Conservation (phyloP, 64 coral and sea anemone genomes). For the Pocillopora damicornis region DNA sequence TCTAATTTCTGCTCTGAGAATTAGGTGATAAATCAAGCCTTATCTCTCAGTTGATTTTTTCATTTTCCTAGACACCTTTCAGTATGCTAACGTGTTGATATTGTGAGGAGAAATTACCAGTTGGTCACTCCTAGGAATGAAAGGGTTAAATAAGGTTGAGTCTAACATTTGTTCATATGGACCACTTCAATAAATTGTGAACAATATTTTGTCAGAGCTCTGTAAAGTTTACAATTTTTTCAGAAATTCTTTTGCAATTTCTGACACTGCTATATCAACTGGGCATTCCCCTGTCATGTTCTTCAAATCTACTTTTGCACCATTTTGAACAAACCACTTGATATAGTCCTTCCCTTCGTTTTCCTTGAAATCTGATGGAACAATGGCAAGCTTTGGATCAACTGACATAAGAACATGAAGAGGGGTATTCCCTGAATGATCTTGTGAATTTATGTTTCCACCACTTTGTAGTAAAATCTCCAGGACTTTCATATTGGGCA, state of each 20-base stretch:
- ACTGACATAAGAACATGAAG: conserved; percentile 55
- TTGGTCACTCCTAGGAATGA: no score
- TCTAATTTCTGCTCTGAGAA: no score
- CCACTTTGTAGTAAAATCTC: conserved; percentile 45
- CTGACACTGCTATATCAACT: conserved; percentile 47
- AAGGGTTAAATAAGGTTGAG: neutral
- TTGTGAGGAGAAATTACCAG: no score
- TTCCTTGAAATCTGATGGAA: conserved; percentile 46
- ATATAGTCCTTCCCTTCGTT: conserved; percentile 30
- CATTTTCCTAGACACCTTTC: no score
- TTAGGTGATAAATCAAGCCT: no score
- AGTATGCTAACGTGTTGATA: no score
- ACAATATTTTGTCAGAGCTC: no score
- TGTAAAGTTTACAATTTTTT: neutral
- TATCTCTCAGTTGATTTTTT: no score
- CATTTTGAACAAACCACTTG: conserved; percentile 25
- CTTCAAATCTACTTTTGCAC: conserved; percentile 41
- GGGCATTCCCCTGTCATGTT: conserved; percentile 50
- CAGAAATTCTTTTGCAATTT: conserved; percentile 23
- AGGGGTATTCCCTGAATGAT: conserved; percentile 48
- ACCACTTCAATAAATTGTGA: neutral
- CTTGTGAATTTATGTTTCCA: conserved; percentile 17
- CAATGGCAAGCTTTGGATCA: conserved; percentile 6
- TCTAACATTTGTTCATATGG: neutral
- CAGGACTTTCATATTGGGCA: conserved; percentile 56